Conservation (phyloP, 92 coral and sea anemone species). For the Siderastrea siderea region DNA sequence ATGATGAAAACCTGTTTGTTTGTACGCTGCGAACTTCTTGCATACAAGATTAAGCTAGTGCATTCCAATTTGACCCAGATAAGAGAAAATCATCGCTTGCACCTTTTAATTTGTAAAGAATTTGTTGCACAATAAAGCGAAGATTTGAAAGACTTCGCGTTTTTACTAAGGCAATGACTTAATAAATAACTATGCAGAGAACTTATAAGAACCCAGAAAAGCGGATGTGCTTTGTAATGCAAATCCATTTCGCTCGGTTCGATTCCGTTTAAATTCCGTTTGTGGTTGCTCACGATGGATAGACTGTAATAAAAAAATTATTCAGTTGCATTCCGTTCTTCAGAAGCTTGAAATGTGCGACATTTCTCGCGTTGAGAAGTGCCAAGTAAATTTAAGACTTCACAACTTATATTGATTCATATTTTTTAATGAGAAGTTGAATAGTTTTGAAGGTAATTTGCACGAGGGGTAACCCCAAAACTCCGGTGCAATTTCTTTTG, state of each 20-base stretch:
- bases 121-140: not conserved
- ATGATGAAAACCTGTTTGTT: conserved; percentile 32
- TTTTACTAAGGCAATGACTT: not conserved
- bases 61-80: conserved; percentile 11
- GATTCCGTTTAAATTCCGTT: not conserved
- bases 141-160: not conserved
- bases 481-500: not conserved
- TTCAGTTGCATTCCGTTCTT: not conserved
- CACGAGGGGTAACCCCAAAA: not conserved
- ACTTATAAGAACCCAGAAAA: not conserved
- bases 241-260: not conserved
- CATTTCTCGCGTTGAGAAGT: not conserved
- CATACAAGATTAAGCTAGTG: conserved; percentile 5
- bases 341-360: not conserved
- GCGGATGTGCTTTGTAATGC: conserved; percentile 26
- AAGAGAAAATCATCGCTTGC: not conserved
- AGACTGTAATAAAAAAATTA: not conserved
- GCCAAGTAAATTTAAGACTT: not conserved
- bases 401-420: conserved; percentile 14
- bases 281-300: not conserved
- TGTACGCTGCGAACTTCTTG: conserved; percentile 15
- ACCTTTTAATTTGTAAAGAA: not conserved
- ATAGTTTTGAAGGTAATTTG: conserved; percentile 16
- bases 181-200: not conserved
- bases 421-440: not conserved